Evolutionary conservation across 1,140 invertebrate species (phyloP), one percentile per base, ranked within the genome.

Genomic region (Euglossa dilemma): DNA sequence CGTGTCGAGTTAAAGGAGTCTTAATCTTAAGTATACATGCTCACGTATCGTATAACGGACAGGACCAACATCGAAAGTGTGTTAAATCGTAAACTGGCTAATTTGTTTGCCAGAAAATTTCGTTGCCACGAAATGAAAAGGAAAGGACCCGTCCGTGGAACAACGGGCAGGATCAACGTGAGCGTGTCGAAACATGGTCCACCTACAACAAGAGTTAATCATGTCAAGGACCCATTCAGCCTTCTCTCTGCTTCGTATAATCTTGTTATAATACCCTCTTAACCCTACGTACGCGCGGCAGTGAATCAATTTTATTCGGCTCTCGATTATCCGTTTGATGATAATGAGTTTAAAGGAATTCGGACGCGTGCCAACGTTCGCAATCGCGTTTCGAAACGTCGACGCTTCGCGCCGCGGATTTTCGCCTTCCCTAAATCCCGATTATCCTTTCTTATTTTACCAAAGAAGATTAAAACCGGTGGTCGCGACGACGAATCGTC

Each of bases 131-230:
- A 28, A 72, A 67, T n/a, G 82, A 63, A 74, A 70, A 75, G 47
- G 64, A 85, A 81, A 81, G 83, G 67, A 84, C 25, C 74, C 14
- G 64, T 70, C 61, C 36, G 56, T 61, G 67, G 59, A 57, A 69
- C 57, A 75, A 76, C 56, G 43, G 47, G 63, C 66, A 77, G 84
- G 73, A 83, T 77, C 66, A 72, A 76, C 52, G 64, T 6, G 45
- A 57, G 66, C 73, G 69, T 89, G 86, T 86, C 86, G 87, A 89
- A 89, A 89, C 75, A n/a, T 81, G 84, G 77, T 86, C 87, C 87
- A 89, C 87, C 87, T 85, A 89, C 87, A 88, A 89, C 75, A 76
- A 67, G 54, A 87, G 85, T 89, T 88, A 88, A 89, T 89, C 84
- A 83, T 89, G 87, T 89, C 87, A 89, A 89, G 87, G 87, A 88